Evolutionary conservation across 2,113 vertebrate species (phyloP), one percentile per base, ranked within the genome.

Genomic region (Microcebus murinus): DNA sequence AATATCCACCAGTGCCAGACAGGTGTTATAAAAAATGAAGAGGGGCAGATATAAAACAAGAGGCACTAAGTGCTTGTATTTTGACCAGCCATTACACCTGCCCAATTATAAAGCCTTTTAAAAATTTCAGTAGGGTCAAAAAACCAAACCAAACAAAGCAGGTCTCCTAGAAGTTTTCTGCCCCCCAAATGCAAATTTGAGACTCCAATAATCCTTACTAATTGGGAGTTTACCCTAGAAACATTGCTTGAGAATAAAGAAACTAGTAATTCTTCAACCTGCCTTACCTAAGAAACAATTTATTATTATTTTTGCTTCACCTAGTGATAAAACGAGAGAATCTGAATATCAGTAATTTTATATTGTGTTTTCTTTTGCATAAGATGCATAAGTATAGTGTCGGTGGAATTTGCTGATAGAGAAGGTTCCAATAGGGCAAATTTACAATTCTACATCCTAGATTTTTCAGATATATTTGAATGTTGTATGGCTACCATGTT

Each of bases 291-390:
- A 21, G 63, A 86, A 87, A 8, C 27, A 84, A 79, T 31, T 70
- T 91, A 88, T 57, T 76, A 84, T 52, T 95, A 31, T 17, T 48
- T 90, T 68, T 94, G 52, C 55, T 73, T 95, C 42, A 92, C 20
- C 17, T 87, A 18, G 4, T 74, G 5, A 34, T 71, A 71, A 84
- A 61, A 76, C 80, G n/a, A 79, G 67, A 91, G 29, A 79, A 90
- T 55, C 52, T 84, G 42, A 90, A 83, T 79, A 90, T 3, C 17
- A 59, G 11, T 31, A 74, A 45, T 45, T 88, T 42, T 48, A 90
- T 50, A 36, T 21, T 90, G 31, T 87, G 21, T n/a, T 91, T 82
- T 36, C 25, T 68, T 79, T 67, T 82, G 50, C 91, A 82, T 76
- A 91, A 81, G 15, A 88, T 88, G 9, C 6, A 3, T 68, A 48